These are phyloP conservation scores for Botrylloides violaceus DNA, from an alignment of 23 tunicate genomes.

Conservation along the genomic window DNA sequence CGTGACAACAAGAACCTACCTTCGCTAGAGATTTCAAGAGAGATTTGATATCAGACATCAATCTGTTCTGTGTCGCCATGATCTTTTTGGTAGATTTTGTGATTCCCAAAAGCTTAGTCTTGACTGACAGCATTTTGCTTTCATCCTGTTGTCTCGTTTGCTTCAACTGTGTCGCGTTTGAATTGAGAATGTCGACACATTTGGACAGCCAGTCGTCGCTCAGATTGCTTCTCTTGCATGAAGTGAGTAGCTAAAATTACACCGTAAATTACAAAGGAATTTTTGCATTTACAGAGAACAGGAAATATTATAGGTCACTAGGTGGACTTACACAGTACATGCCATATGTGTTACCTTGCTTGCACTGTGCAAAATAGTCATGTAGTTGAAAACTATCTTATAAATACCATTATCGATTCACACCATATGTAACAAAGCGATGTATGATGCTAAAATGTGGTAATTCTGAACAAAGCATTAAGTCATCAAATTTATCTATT, in stretches of 20 bases:
- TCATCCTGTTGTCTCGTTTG: constrained; percentile 84
- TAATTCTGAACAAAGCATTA: no score
- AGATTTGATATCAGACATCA: constrained; percentile 80
- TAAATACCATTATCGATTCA: no score
- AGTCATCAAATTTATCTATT: no score
- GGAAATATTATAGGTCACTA: no score
- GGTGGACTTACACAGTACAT: no score
- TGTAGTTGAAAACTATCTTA: no score
- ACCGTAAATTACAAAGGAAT: no score
- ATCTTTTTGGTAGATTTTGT: constrained; percentile 66
- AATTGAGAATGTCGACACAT: constrained; percentile 47
- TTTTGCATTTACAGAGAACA: no score
- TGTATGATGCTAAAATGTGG: no score
- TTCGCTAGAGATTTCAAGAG: constrained; percentile 86
- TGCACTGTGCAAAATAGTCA: no score
- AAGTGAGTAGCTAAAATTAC: background rate
- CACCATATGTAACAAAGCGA: no score
- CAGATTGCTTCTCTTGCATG: constrained; percentile 13
- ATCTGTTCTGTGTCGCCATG: constrained; percentile 48
- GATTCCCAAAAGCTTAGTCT: constrained; percentile 52
- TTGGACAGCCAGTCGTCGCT: constrained; percentile 66
- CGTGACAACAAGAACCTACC: constrained; percentile 25
- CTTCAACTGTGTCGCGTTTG: constrained; percentile 27
- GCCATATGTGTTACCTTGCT: no score
- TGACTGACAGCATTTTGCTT: constrained; percentile 56